These are phyloP conservation scores for Sebastes cheni DNA, from an alignment of 2,797 vertebrate species.

Conservation along the genomic window DNA sequence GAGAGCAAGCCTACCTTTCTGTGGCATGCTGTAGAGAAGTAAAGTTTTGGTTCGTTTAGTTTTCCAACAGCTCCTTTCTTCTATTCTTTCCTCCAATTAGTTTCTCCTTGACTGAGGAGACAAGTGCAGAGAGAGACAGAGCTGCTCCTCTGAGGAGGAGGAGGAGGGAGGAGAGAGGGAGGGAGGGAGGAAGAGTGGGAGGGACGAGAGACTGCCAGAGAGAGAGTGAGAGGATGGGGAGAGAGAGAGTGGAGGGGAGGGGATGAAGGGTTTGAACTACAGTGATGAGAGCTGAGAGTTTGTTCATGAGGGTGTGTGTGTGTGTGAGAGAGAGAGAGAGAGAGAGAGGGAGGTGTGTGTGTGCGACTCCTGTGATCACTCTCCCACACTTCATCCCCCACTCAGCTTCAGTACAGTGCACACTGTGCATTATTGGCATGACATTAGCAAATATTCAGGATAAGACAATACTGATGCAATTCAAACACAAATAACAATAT, in stretches of 20 bases:
- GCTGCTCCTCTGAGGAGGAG: constrained; percentile 83
- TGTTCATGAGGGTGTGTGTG: neutral
- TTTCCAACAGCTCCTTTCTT: constrained; percentile 86
- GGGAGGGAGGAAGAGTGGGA: constrained; percentile 39
- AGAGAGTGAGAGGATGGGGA: neutral
- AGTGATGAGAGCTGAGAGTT: neutral
- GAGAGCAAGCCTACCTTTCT: constrained; percentile 86
- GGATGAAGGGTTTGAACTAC: neutral
- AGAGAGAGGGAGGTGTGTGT: neutral
- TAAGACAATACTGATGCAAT: neutral
- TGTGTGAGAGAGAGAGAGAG: neutral
- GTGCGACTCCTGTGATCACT: neutral
- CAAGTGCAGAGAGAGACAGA: constrained; percentile 69
- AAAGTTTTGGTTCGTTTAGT: constrained; percentile 83
- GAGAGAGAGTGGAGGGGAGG: constrained; percentile 4
- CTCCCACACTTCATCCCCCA: neutral
- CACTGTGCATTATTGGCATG: neutral
- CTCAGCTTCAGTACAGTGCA: neutral
- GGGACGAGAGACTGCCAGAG: constrained; percentile 3
- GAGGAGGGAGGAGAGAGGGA: constrained; percentile 68
- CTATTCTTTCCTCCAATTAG: constrained; percentile 76
- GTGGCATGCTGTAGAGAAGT: constrained; percentile 86
- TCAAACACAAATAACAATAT: neutral
- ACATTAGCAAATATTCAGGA: neutral
- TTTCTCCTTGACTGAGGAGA: constrained; percentile 80